phyloP scores from a whole-genome alignment of 2,797 vertebrate genomes.

The Pipistrellus pipistrellus region DNA sequence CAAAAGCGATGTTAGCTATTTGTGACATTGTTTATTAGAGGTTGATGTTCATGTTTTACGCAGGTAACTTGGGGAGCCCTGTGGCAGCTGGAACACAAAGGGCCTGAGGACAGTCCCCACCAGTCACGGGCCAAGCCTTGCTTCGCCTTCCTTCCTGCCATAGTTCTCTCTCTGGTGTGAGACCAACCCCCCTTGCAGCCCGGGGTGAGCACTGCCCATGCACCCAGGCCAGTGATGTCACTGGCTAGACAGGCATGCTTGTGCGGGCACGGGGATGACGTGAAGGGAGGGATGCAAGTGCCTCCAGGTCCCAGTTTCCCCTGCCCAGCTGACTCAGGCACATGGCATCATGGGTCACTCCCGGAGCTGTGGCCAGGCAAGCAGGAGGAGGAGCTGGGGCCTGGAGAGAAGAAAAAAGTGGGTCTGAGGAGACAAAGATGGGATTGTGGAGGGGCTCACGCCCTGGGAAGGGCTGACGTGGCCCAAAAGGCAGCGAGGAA shows the following conservation, averaged over 20 bases:
- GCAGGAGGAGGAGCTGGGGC: neutral
- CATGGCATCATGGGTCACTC: neutral
- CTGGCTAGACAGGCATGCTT: neutral
- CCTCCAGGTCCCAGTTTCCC: neutral
- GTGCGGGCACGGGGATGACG: slow-evolving; percentile 18
- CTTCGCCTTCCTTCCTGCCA: neutral
- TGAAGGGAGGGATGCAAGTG: slow-evolving; percentile 6
- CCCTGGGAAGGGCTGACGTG: neutral
- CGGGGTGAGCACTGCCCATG: neutral
- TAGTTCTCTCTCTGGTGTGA: slow-evolving; percentile 6
- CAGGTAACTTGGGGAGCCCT: neutral
- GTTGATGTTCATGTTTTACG: neutral
- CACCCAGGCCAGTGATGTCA: slow-evolving; percentile 53
- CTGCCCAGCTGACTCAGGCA: slow-evolving; percentile 52
- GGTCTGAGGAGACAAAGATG: neutral
- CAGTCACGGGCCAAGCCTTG: neutral
- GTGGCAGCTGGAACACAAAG: neutral
- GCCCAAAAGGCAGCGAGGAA: neutral
- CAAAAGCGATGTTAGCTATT: neutral
- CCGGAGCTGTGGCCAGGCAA: neutral
- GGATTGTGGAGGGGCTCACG: neutral
- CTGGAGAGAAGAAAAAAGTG: neutral
- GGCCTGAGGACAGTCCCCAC: neutral
- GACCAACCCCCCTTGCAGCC: neutral
- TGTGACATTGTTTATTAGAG: neutral